Evolutionary conservation across 2,113 vertebrate genomes (phyloP).

Genomic region (Nyctibius bracteatus): DNA sequence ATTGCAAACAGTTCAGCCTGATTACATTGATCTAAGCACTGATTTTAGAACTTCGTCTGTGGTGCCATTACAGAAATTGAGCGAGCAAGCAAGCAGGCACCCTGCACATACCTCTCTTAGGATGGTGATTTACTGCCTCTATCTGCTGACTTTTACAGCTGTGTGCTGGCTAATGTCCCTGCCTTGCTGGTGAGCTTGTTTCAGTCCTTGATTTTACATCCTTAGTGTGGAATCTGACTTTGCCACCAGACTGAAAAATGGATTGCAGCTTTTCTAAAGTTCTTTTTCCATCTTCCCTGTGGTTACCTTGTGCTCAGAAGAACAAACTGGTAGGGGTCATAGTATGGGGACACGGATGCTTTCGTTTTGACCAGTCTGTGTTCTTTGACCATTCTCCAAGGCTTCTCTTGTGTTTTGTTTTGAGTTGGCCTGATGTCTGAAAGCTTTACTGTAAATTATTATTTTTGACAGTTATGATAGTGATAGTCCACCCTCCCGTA

Average conservation of each 20-base stretch:
- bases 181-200: background rate
- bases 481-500: background rate
- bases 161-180: slow-evolving; percentile 33
- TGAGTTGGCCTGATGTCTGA: background rate
- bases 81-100: background rate
- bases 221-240: background rate
- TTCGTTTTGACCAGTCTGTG: background rate
- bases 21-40: background rate
- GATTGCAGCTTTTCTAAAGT: background rate
- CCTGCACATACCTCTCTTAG: background rate
- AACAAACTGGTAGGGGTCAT: background rate
- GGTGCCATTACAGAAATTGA: background rate
- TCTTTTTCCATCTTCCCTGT: background rate
- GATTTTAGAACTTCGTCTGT: slow-evolving; percentile 33
- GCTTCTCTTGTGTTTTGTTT: background rate
- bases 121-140: slow-evolving; percentile 11
- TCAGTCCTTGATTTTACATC: background rate
- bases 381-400: background rate
- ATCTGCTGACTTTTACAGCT: slow-evolving; percentile 30
- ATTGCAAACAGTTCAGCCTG: background rate
- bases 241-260: background rate
- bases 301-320: background rate
- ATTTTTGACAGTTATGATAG: background rate
- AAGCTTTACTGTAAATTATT: slow-evolving; percentile 14
- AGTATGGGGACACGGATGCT: background rate